These are phyloP conservation scores for Halictus ligatus DNA, from an alignment of 2,888 invertebrate species.

Conservation along the genomic window DNA sequence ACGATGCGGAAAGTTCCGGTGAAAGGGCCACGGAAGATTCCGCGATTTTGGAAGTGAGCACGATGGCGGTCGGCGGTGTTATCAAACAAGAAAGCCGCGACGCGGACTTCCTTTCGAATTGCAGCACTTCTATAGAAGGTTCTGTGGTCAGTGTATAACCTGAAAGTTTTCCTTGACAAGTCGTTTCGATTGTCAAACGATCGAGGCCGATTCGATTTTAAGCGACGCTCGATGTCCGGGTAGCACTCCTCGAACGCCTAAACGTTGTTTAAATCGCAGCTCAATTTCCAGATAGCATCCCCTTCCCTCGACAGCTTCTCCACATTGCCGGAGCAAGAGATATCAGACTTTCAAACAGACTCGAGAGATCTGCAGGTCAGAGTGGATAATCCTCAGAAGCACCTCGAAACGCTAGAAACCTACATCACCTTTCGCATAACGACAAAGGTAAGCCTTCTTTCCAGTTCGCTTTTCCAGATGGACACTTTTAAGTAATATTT, in stretches of 20 bases:
- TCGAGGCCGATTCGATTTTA: neutral
- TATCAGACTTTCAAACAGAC: constrained; percentile 86
- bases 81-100: constrained; percentile 78
- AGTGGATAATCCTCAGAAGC: constrained; percentile 91
- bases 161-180: constrained; percentile 43
- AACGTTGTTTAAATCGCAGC: neutral
- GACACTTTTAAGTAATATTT: neutral
- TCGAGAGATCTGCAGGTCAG: constrained; percentile 87
- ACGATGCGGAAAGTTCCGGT: constrained; percentile 73
- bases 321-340: constrained; percentile 86
- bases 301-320: constrained; percentile 87
- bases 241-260: neutral
- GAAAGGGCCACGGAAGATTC: constrained; percentile 73
- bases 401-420: constrained; percentile 89
- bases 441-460: constrained; percentile 85
- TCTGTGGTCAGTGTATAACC: constrained; percentile 79
- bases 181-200: neutral
- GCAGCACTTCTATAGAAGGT: constrained; percentile 82
- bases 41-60: constrained; percentile 81
- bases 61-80: constrained; percentile 75
- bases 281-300: constrained; percentile 85
- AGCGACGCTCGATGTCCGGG: neutral
- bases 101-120: constrained; percentile 80
- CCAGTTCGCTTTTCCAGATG: too few species aligned
- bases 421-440: constrained; percentile 89